phyloP scores from a whole-genome alignment of 2,113 vertebrate genomes.

The Crocuta crocuta region DNA sequence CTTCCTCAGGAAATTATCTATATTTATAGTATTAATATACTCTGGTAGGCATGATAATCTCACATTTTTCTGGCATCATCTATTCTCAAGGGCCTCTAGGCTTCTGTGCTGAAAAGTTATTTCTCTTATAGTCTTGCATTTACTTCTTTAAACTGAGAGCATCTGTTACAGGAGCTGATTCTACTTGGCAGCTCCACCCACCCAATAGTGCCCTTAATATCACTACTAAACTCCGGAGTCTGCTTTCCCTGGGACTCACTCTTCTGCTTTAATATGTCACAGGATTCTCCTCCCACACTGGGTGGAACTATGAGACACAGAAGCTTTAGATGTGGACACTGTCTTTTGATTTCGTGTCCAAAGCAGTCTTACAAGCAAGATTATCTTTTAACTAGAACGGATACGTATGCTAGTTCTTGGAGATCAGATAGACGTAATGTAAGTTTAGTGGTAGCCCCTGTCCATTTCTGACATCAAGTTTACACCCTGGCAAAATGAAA shows the following conservation, averaged over 20 bases:
- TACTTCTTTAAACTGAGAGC: conserved; percentile 67
- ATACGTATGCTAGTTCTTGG: background rate
- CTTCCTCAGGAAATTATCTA: conserved; percentile 74
- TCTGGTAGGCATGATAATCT: conserved; percentile 76
- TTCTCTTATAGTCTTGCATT: conserved; percentile 78
- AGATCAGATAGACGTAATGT: background rate
- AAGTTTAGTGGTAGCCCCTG: background rate
- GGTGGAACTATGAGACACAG: background rate
- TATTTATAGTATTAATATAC: conserved; percentile 81
- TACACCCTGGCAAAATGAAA: background rate
- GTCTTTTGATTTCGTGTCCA: background rate
- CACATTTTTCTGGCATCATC: conserved; percentile 80
- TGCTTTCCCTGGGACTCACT: background rate
- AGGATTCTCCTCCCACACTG: background rate
- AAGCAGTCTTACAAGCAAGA: background rate
- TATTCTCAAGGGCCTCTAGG: conserved; percentile 71
- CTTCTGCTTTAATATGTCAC: background rate
- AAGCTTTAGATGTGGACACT: background rate
- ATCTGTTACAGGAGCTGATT: conserved; percentile 62
- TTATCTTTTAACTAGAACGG: background rate
- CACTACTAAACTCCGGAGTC: background rate
- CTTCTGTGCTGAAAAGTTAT: conserved; percentile 72
- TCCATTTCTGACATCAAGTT: conserved; percentile 58
- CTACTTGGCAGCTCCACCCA: background rate
- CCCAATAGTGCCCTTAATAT: background rate